A percentile compares a stretch with the other conserved stretches of the same genome.
Conservation (phyloP, 2,113 vertebrate genomes). For the Cynopterus brachyotis region DNA sequence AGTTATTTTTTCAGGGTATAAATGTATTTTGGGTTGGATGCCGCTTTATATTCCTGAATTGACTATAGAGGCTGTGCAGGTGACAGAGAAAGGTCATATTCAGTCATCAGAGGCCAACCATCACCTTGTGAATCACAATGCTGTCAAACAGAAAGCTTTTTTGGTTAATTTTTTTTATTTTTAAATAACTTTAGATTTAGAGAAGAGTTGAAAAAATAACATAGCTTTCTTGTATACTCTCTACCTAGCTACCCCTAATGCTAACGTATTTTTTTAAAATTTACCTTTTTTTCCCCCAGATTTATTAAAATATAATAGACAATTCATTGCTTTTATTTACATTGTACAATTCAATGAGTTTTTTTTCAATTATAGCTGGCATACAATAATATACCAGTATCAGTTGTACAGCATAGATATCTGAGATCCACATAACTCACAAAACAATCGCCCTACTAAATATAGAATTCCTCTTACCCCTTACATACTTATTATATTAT, state of each 20-base stretch:
- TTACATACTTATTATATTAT: too few species aligned
- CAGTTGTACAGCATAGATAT: too few species aligned
- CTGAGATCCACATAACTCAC: too few species aligned
- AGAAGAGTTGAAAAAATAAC: background rate
- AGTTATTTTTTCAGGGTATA: conserved; percentile 91
- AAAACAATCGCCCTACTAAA: too few species aligned
- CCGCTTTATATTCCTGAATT: conserved; percentile 93
- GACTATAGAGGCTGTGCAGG: conserved; percentile 93
- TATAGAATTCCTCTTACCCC: too few species aligned
- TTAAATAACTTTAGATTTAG: background rate
- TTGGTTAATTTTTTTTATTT: background rate
- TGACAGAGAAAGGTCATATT: conserved; percentile 93
- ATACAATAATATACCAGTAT: too few species aligned
- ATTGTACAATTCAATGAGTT: too few species aligned
- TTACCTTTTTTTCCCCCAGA: too few species aligned
- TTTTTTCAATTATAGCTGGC: too few species aligned
- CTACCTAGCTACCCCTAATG: background rate
- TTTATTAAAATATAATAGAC: too few species aligned
- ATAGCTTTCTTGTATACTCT: background rate
- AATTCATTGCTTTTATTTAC: too few species aligned
- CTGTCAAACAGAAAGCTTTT: background rate
- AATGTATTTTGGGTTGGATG: conserved; percentile 86
- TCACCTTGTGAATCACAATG: background rate
- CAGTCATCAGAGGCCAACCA: conserved; percentile 91
- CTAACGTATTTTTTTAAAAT: background rate